Evolutionary conservation across 1,140 invertebrate genomes (phyloP), one percentile per base, ranked within the genome.

Genomic region (Ooceraea biroi): DNA sequence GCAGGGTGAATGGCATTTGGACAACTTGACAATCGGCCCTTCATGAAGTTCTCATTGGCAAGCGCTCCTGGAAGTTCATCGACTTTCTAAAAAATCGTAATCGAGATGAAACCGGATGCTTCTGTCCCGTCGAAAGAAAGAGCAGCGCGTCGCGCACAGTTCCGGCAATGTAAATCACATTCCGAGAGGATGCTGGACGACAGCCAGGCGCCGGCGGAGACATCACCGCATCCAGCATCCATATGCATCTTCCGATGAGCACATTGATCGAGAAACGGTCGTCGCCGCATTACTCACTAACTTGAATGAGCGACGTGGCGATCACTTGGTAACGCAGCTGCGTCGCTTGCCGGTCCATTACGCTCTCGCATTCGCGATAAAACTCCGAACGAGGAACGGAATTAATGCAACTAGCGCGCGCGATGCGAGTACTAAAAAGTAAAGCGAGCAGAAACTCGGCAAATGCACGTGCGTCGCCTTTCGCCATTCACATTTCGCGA

Each of bases 261-360:
- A 46, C 30, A 48, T 50, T 22, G 27, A 19, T 17, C 30, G 17
- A 68, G 46, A 82, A 82, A 84, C 68, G 50, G 0, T 57, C 25
- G 30, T 50, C n/a, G 58, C 41, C n/a, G n/a, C 46, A 48, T 25
- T 63, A 25, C 25, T 52, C 22, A 17, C 36, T 27, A 17, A 63
- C 48, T 87, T 11, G 27, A 44, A 7, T 19, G 36, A 80, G 27
- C 52, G 72, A 86, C 50, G 66, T 55, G 36, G 50, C 84, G 46
- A 52, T 87, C 66, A 52, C 85, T 83, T 27, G 71, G 14, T 19
- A 69, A 76, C 85, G 50, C 52, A 71, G 48, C 44, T 85, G 69
- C 46, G 71, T 65, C 65, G 65, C 44, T 85, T 63, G 68, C 44
- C 73, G 72, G 66, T 78, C 65, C 58, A 88, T 86, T 88, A 88